These are phyloP conservation scores for Rhyacophila brunnea DNA, from an alignment of 1,140 invertebrate genomes.

Conservation along the genomic window DNA sequence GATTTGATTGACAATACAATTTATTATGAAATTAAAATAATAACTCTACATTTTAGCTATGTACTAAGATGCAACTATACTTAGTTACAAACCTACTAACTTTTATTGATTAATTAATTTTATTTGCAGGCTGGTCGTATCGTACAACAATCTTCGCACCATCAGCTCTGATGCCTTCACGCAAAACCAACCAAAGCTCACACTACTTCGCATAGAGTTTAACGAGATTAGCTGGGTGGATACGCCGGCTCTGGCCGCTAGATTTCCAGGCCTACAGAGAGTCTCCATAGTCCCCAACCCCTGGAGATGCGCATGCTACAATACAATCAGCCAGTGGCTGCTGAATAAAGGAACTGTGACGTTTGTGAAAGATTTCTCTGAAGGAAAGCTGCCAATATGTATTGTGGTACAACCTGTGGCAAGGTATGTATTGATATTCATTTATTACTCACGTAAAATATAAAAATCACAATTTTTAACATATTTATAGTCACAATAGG, in stretches of 20 bases:
- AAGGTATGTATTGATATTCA: too few relatives aligned
- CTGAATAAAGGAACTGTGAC: background rate
- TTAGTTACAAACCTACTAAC: too few relatives aligned
- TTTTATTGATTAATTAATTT: too few relatives aligned
- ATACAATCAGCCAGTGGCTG: slow-evolving; percentile 2
- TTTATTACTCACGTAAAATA: too few relatives aligned
- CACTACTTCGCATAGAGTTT: background rate
- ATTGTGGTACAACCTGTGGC: background rate
- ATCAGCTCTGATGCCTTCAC: slow-evolving; percentile 15
- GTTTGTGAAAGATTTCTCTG: slow-evolving; percentile 9
- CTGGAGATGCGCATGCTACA: slow-evolving; percentile 22
- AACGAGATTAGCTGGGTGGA: slow-evolving; percentile 11
- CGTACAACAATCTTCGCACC: slow-evolving; percentile 14
- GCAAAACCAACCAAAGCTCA: background rate
- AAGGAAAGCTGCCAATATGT: slow-evolving; percentile 14
- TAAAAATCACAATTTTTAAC: too few relatives aligned
- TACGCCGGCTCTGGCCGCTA: background rate
- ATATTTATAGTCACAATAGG: too few relatives aligned
- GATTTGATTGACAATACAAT: too few relatives aligned
- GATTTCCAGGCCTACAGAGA: slow-evolving; percentile 3
- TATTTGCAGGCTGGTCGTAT: slow-evolving; percentile 16
- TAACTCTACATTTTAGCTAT: too few relatives aligned
- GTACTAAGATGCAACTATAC: too few relatives aligned
- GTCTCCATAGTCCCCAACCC: slow-evolving; percentile 16
- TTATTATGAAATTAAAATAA: too few relatives aligned